Evolutionary conservation across 2,888 invertebrate species (phyloP).

Genomic region (Panzeria rudis): DNA sequence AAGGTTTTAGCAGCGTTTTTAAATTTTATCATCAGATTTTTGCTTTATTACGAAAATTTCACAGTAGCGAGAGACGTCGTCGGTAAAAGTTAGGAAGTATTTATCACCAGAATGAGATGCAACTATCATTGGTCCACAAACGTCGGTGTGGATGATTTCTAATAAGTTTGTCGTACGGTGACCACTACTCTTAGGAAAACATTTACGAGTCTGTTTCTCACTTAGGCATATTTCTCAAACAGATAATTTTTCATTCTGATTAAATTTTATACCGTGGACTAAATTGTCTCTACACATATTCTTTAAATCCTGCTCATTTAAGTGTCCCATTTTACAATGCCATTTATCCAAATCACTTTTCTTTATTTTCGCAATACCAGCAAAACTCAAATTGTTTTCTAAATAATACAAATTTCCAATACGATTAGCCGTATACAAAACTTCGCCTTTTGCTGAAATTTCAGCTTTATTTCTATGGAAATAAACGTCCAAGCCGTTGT

Average conservation of each 20-base stretch:
- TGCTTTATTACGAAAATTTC: neutral
- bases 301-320: too few species aligned
- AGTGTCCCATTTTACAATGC: too few species aligned
- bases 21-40: slow-evolving; percentile 2
- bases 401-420: too few species aligned
- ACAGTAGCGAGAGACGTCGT: slow-evolving; percentile 62
- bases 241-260: slow-evolving; percentile 39
- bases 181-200: slow-evolving; percentile 48
- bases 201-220: too few species aligned
- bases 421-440: too few species aligned
- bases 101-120: slow-evolving; percentile 51
- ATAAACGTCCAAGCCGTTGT: too few species aligned
- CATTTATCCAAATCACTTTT: too few species aligned
- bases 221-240: slow-evolving; percentile 55
- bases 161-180: slow-evolving; percentile 42
- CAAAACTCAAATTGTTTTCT: too few species aligned
- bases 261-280: slow-evolving; percentile 57
- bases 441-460: too few species aligned
- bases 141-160: slow-evolving; percentile 65
- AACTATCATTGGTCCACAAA: too few species aligned
- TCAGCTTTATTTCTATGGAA: too few species aligned
- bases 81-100: slow-evolving; percentile 66
- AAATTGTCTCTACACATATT: neutral
- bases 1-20: neutral
- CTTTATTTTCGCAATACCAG: too few species aligned